Conservation (phyloP, 2,797 vertebrate species). For the Pantherophis alleghaniensis region DNA sequence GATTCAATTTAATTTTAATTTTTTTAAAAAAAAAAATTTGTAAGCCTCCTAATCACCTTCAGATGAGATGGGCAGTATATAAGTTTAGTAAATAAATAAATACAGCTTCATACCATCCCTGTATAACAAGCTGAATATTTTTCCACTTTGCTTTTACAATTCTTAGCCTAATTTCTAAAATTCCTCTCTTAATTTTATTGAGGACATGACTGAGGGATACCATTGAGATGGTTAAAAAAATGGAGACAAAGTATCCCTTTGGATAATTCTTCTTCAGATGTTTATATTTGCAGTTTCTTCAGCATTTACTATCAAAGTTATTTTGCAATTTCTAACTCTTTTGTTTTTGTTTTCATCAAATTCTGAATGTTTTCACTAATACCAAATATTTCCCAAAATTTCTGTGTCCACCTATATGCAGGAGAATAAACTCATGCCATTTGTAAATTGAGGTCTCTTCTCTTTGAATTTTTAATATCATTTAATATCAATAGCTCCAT, state of each 20-base stretch:
- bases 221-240: background rate
- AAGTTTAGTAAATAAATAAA: background rate
- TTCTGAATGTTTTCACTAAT: background rate
- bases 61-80: background rate
- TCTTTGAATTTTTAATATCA: background rate
- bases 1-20: background rate
- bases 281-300: background rate
- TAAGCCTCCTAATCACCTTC: background rate
- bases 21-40: background rate
- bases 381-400: background rate
- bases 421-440: background rate
- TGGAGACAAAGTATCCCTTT: background rate
- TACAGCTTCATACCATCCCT: background rate
- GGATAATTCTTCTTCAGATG: background rate
- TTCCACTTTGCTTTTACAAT: background rate
- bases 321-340: background rate
- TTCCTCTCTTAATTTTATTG: background rate
- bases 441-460: background rate
- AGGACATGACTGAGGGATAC: background rate
- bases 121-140: background rate
- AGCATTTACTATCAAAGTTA: background rate
- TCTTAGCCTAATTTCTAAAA: background rate
- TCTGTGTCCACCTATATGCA: background rate
- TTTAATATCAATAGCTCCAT: too few relatives aligned
- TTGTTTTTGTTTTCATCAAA: background rate